Evolutionary conservation across 2,113 vertebrate species (phyloP).

Genomic region (Bujurquina vittata): DNA sequence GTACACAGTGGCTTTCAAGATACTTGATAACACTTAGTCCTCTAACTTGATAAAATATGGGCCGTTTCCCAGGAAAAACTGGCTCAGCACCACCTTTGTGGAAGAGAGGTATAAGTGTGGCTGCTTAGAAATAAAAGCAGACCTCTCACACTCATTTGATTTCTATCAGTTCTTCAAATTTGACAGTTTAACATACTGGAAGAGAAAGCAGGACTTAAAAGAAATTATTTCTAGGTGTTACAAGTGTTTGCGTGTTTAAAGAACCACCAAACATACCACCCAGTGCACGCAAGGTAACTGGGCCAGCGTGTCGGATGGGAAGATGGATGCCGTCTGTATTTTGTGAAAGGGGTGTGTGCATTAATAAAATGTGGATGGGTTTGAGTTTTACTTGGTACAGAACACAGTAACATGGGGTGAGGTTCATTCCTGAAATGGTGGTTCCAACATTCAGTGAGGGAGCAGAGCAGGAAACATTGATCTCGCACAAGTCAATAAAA

Average conservation of each 20-base stretch:
- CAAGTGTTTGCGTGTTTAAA: not conserved
- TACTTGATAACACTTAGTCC: not conserved
- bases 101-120: not conserved
- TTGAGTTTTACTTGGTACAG: constrained; percentile 26
- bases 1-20: not conserved
- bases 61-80: not conserved
- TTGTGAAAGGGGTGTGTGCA: constrained; percentile 46
- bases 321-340: constrained; percentile 2
- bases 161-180: not conserved
- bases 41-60: not conserved
- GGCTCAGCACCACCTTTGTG: not conserved
- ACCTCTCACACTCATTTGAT: not conserved
- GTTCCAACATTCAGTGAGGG: constrained; percentile 22
- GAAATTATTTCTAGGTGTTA: not conserved
- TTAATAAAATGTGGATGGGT: constrained; percentile 38
- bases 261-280: not conserved
- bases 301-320: not conserved
- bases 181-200: constrained; percentile 29
- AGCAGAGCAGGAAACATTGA: constrained; percentile 34
- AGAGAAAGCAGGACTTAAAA: not conserved
- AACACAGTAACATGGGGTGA: constrained; percentile 2
- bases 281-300: not conserved
- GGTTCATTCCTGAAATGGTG: constrained; percentile 40
- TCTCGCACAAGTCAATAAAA: constrained; percentile 26
- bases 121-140: constrained; percentile 13